These are phyloP conservation scores for Hemaris fuciformis DNA, from an alignment of 2,888 invertebrate species.

Conservation along the genomic window DNA sequence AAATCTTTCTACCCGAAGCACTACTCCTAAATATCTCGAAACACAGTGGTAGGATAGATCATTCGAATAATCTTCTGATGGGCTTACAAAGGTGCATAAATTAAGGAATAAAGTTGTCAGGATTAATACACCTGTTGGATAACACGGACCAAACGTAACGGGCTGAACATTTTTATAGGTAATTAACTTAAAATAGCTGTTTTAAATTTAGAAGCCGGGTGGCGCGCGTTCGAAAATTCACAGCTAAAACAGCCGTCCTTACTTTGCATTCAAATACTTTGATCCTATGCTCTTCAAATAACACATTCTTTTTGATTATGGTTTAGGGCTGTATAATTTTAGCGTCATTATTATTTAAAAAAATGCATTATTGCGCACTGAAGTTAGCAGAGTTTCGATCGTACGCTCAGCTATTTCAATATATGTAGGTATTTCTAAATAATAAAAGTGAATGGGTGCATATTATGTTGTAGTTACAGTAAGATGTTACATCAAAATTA, in stretches of 20 bases:
- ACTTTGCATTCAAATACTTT: not conserved
- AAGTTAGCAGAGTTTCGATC: too few species aligned
- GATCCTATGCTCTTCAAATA: not conserved
- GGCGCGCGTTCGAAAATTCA: slow-evolving; percentile 16
- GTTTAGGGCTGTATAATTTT: not conserved
- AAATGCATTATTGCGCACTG: too few species aligned
- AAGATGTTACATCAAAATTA: too few species aligned
- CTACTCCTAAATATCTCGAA: too few species aligned
- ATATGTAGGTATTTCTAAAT: too few species aligned
- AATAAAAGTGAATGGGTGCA: too few species aligned
- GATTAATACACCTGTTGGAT: slow-evolving; percentile 6
- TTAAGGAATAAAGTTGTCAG: not conserved
- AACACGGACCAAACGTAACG: not conserved
- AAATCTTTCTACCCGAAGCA: too few species aligned
- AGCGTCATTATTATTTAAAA: too few species aligned
- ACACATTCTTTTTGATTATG: not conserved
- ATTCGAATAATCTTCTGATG: not conserved
- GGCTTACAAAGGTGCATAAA: not conserved
- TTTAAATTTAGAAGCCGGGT: not conserved
- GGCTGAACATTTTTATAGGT: slow-evolving; percentile 5
- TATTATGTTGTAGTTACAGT: too few species aligned
- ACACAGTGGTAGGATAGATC: not conserved
- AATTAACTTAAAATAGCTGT: slow-evolving; percentile 8
- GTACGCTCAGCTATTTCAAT: too few species aligned
- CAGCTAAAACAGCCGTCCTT: not conserved